These are phyloP conservation scores for Otolemur crassicaudatus DNA, from an alignment of 2,797 vertebrate species.

Conservation along the genomic window DNA sequence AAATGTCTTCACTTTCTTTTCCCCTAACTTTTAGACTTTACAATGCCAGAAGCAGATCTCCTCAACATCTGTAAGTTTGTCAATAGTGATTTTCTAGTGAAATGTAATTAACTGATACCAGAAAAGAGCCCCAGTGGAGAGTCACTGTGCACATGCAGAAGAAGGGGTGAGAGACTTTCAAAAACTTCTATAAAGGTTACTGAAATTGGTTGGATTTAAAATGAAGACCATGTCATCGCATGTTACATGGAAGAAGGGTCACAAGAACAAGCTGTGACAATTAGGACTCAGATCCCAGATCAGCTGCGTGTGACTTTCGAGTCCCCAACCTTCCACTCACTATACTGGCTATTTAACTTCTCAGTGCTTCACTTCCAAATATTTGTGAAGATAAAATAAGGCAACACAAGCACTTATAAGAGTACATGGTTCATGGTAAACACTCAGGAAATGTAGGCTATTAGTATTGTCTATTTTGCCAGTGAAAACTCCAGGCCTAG, in stretches of 20 bases:
- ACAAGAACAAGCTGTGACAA: background rate
- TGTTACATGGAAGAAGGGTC: background rate
- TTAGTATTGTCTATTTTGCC: background rate
- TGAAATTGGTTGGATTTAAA: slow-evolving; percentile 25
- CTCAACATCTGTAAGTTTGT: slow-evolving; percentile 87
- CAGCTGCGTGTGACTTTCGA: background rate
- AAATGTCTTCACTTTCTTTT: slow-evolving; percentile 70
- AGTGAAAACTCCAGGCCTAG: background rate
- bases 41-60: slow-evolving; percentile 79
- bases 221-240: background rate
- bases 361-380: slow-evolving; percentile 18
- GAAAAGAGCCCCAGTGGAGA: background rate
- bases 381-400: slow-evolving; percentile 25
- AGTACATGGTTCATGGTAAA: background rate
- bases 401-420: background rate
- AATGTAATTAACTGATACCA: background rate
- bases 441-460: background rate
- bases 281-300: slow-evolving; percentile 4
- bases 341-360: background rate
- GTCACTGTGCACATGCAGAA: background rate
- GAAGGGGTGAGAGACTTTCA: background rate
- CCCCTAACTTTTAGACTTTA: slow-evolving; percentile 81
- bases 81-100: slow-evolving; percentile 29
- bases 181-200: background rate
- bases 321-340: background rate